Base-by-base conservation (phyloP, 2,888 invertebrate genomes). In the Lutraria lutraria region DNA sequence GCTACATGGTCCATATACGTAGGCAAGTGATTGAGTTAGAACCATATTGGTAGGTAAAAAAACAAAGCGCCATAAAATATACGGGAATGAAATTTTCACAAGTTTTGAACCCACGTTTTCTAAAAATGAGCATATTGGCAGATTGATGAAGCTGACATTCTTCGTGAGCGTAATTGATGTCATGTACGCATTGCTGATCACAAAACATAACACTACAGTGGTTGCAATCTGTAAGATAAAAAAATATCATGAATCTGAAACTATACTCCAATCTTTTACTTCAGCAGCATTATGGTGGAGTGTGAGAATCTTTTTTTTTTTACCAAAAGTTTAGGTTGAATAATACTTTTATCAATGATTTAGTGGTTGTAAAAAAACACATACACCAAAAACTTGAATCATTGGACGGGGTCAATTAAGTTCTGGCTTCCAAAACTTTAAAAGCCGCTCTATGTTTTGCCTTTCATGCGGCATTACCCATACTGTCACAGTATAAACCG, bases 11-110 rank as follows among this genome's bases (percentile, higher is more conserved):
- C 25, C 60, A 31, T 60, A 54, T 16, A 29, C 13, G 0, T 21
- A 34, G 10, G 19, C 12, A 31, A 52, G 15, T 8, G 60, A 12
- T 13, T 16, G n/a, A 21, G n/a, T 34, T 15, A 85, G 4, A 60
- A 34, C 80, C 16, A 34, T 16, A 16, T 60, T 60, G 4, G 54
- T 10, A 8, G 79, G 60, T 25, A 56, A 15, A 79, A 34, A 85
- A 1, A 85, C 85, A 43, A 60, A 85, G 21, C 85, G 80, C 85
- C 85, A 85, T 25, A 85, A 16, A 8, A 85, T 79, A 15, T 56
- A 29, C 2, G 85, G 85, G 56, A 85, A 85, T 12, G 80, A 56
- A 21, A 85, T 21, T 43, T 85, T 79, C 43, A 85, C 0, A 0
- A 80, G 79, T 4, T 19, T 43, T 25, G 34, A 72, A 0, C 54